These are phyloP conservation scores for Pseudochirops cupreus DNA, from an alignment of 2,797 vertebrate genomes.

Conservation along the genomic window DNA sequence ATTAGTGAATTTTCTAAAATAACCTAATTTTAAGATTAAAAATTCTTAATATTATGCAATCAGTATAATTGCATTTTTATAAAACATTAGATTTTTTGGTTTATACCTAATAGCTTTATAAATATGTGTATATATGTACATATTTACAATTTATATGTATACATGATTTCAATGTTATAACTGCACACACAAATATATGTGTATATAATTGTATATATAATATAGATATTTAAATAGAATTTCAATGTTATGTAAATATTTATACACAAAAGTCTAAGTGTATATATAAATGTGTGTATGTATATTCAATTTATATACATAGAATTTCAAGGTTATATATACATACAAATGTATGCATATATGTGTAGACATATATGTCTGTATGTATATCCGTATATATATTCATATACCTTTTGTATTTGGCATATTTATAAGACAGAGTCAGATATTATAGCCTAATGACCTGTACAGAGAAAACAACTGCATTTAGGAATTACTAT, in stretches of 20 bases:
- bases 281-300: background rate
- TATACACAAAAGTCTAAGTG: background rate
- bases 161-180: background rate
- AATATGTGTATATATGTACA: background rate
- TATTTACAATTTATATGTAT: background rate
- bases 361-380: too few relatives aligned
- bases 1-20: background rate
- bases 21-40: background rate
- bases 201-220: background rate
- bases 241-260: background rate
- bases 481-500: background rate
- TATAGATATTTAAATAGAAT: background rate
- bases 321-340: background rate
- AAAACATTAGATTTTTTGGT: background rate
- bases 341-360: background rate
- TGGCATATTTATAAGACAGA: background rate
- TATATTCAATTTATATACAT: background rate
- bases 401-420: background rate
- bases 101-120: constrained; percentile 3
- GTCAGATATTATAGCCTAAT: background rate
- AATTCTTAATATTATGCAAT: background rate
- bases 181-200: background rate
- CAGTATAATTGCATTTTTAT: background rate
- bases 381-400: too few relatives aligned
- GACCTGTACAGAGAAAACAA: background rate